Evolutionary conservation across 2,888 invertebrate genomes (phyloP), one percentile per base, ranked within the genome.

Genomic region (Leptopilina syphax): DNA sequence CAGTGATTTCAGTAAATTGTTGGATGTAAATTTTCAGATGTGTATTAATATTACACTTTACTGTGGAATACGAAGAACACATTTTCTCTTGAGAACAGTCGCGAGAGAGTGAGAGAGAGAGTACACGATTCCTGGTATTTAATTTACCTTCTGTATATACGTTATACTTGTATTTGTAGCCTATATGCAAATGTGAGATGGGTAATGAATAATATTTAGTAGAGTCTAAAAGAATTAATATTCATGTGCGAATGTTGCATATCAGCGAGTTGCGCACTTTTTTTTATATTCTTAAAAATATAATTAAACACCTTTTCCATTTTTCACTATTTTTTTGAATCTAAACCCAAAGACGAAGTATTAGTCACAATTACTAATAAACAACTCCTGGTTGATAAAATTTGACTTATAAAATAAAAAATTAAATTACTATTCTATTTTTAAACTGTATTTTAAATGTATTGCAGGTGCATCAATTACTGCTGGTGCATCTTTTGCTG

Each of bases 191-290:
- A 83, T 83, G 82, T 77, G 82, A 57, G 54, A 83, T 81, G 81
- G 83, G 83, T 83, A 86, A 86, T 86, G 85, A 86, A 86, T 86
- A 85, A 86, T 85, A 86, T 85, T 86, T 85, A 86, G 83, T 80
- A 79, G 82, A 81, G 82, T 67, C 44, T 80, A 78, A 80, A 34
- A 81, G 84, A 84, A 84, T 86, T 85, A 86, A 86, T 87, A 86
- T 87, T 85, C 85, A 86, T 86, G 85, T 79, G 85, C 80, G 80
- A 82, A 82, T 79, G 76, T 70, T 76, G 81, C 65, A 81, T 73
- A 73, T 54, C 70, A 73, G 70, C 70, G 13, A 73, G 27, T 27
- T 34, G 57, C 70, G 70, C 73, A 57, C 34, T n/a, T 73, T 73
- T 73, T 34, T 54, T 73, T 54, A 3, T 44, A 7, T 8, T 44